These are phyloP conservation scores for Lingula anatina DNA, from an alignment of 2,888 invertebrate genomes.

Conservation along the genomic window DNA sequence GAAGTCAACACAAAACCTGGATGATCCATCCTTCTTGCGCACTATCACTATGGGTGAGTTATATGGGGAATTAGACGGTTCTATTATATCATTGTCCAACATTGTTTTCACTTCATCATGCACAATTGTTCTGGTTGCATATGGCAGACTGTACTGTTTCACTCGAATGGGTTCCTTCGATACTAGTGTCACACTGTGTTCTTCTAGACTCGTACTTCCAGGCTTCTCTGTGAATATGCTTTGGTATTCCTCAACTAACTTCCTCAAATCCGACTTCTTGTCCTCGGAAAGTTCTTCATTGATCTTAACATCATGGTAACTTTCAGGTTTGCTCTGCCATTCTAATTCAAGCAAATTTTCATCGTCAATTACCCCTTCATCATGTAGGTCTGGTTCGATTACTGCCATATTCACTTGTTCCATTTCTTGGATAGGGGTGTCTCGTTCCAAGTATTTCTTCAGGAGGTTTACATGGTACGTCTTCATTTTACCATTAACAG, in stretches of 20 bases:
- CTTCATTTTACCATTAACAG: background rate
- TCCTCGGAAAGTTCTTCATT: background rate
- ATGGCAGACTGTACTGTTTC: slow-evolving; percentile 11
- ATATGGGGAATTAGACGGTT: slow-evolving; percentile 14
- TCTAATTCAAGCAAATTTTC: background rate
- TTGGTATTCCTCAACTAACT: background rate
- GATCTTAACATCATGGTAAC: background rate
- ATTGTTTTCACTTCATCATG: slow-evolving; percentile 13
- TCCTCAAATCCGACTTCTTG: background rate
- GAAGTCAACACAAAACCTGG: slow-evolving; percentile 18
- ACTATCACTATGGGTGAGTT: slow-evolving; percentile 14
- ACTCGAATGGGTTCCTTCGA: slow-evolving; percentile 3
- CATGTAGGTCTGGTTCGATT: background rate
- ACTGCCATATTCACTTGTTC: background rate
- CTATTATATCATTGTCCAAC: slow-evolving; percentile 13
- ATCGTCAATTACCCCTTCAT: background rate
- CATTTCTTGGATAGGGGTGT: background rate
- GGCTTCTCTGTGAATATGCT: slow-evolving; percentile 3
- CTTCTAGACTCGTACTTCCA: slow-evolving; percentile 1
- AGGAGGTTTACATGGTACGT: slow-evolving; percentile 6
- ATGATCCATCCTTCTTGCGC: slow-evolving; percentile 13
- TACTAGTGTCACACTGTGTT: slow-evolving; percentile 6
- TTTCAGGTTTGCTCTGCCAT: no score
- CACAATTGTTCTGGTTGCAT: slow-evolving; percentile 6
- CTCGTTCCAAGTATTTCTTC: slow-evolving; percentile 1